These are phyloP conservation scores for Apodemia hepburni DNA, from an alignment of 2,888 invertebrate species.

Conservation along the genomic window DNA sequence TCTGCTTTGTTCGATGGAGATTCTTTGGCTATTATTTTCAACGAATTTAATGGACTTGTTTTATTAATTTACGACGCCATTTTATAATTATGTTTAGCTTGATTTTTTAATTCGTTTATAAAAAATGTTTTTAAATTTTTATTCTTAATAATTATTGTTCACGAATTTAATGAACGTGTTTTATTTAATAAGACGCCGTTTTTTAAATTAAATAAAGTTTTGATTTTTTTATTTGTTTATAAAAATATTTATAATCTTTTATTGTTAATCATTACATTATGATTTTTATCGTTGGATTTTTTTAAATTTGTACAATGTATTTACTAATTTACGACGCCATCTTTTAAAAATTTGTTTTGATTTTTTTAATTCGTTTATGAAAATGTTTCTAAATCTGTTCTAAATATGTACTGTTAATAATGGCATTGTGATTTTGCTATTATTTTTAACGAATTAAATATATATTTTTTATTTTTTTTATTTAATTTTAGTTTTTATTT, in stretches of 20 bases:
- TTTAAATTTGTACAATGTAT: no score
- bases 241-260: not conserved
- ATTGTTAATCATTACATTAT: not conserved
- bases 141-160: conserved; percentile 18
- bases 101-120: conserved; percentile 18
- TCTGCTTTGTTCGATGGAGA: conserved; percentile 68
- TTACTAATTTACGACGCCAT: not conserved
- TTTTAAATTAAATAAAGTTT: conserved; percentile 34
- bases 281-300: conserved; percentile 39
- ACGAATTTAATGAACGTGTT: conserved; percentile 40
- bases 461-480: not conserved
- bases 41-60: conserved; percentile 40
- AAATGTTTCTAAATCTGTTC: not conserved
- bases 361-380: not conserved
- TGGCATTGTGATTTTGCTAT: not conserved
- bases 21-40: conserved; percentile 57
- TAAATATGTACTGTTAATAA: not conserved
- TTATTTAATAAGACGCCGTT: conserved; percentile 40
- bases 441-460: not conserved
- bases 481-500: conserved; percentile 10
- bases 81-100: conserved; percentile 36
- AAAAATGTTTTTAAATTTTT: not conserved
- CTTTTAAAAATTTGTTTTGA: not conserved
- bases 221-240: conserved; percentile 17
- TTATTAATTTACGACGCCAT: conserved; percentile 39